These are phyloP conservation scores for Tenebrio molitor DNA, from an alignment of 1,140 invertebrate genomes.

Conservation along the genomic window DNA sequence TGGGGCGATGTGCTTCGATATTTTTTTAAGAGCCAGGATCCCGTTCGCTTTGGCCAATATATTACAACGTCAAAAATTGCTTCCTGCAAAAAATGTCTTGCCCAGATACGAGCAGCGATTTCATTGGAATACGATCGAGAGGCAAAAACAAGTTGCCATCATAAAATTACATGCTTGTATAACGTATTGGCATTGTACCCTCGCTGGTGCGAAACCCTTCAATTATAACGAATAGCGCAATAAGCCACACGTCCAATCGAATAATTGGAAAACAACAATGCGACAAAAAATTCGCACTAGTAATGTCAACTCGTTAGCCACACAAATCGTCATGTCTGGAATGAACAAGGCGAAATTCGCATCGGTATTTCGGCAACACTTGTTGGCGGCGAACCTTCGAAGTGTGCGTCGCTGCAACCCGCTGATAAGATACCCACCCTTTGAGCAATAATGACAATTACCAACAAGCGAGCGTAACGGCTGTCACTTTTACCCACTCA, in stretches of 20 bases:
- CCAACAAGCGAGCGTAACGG: slow-evolving; percentile 16
- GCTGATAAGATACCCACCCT: slow-evolving; percentile 35
- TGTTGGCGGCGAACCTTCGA: slow-evolving; percentile 5
- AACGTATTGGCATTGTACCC: not conserved
- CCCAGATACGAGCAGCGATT: too few species aligned
- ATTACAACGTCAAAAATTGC: not conserved
- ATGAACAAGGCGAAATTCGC: too few species aligned
- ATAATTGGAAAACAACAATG: not conserved
- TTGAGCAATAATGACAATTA: slow-evolving; percentile 35
- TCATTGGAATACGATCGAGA: too few species aligned
- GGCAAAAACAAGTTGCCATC: not conserved
- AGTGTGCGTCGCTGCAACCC: slow-evolving; percentile 10
- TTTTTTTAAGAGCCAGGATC: too few species aligned
- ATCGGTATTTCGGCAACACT: not conserved
- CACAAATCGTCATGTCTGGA: too few species aligned
- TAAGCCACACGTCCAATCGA: not conserved
- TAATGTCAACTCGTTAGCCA: too few species aligned
- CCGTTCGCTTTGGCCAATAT: not conserved
- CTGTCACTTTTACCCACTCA: slow-evolving; percentile 22
- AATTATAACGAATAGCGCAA: not conserved
- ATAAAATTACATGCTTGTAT: not conserved
- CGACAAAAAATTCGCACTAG: too few species aligned
- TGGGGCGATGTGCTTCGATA: too few species aligned
- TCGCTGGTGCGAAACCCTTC: not conserved
- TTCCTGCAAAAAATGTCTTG: not conserved